phyloP scores from a whole-genome alignment of 2,113 vertebrate genomes.

The Taxidea taxus region DNA sequence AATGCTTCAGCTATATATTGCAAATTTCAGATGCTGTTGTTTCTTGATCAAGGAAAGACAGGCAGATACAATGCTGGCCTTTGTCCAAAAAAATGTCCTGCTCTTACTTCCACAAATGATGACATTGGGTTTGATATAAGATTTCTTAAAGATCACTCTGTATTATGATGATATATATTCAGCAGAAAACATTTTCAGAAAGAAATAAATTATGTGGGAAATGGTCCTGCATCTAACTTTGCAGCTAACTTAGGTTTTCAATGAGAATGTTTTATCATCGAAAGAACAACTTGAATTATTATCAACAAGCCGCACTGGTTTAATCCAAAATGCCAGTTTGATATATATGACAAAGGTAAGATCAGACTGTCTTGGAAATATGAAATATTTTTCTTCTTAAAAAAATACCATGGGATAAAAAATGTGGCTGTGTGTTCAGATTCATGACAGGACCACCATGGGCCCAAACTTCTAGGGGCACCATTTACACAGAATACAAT shows the following conservation, averaged over 20 bases:
- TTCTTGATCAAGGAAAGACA: slow-evolving; percentile 57
- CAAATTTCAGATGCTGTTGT: slow-evolving; percentile 50
- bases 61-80: slow-evolving; percentile 60
- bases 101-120: slow-evolving; percentile 50
- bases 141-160: neutral
- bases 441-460: neutral
- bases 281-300: neutral
- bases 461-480: neutral
- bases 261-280: neutral
- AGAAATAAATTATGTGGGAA: neutral
- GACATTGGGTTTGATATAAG: neutral
- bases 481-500: neutral
- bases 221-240: neutral
- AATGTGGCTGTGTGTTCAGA: neutral
- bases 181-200: slow-evolving; percentile 41
- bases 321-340: neutral
- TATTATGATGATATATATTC: neutral
- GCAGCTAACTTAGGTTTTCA: neutral
- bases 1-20: slow-evolving; percentile 46
- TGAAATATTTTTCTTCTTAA: neutral
- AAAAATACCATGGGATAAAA: neutral
- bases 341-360: neutral
- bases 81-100: slow-evolving; percentile 59
- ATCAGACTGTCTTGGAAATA: neutral
- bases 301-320: neutral